phyloP scores from a whole-genome alignment of 2,797 vertebrate species.

The Psittacula derbiana region DNA sequence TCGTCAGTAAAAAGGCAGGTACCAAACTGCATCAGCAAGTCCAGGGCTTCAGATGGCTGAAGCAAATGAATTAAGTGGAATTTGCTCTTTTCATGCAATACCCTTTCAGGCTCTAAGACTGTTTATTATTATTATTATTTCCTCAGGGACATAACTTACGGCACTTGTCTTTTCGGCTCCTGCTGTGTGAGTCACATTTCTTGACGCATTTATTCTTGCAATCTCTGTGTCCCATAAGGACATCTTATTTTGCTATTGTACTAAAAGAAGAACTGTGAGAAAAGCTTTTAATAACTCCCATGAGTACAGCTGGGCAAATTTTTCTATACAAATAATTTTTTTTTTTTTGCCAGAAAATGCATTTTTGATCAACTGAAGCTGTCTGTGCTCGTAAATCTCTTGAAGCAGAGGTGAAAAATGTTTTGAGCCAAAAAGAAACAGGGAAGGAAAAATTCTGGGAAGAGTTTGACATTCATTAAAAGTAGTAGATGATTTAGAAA shows the following conservation, averaged over 20 bases:
- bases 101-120: neutral
- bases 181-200: neutral
- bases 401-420: neutral
- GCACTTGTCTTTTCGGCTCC: neutral
- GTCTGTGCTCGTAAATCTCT: neutral
- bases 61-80: neutral
- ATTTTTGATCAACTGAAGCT: neutral
- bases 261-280: neutral
- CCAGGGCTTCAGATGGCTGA: neutral
- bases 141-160: neutral
- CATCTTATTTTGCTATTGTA: neutral
- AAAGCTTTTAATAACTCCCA: neutral
- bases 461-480: neutral
- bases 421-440: neutral
- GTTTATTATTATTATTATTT: slow-evolving; percentile 20
- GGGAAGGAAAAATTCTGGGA: neutral
- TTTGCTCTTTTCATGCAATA: neutral
- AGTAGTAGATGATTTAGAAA: neutral
- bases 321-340: slow-evolving; percentile 7
- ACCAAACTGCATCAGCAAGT: neutral
- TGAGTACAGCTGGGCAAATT: neutral
- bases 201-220: neutral
- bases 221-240: neutral
- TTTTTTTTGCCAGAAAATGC: neutral
- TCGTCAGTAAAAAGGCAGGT: neutral